phyloP scores from a whole-genome alignment of 2,797 vertebrate genomes.

The Loris lydekkerianus region DNA sequence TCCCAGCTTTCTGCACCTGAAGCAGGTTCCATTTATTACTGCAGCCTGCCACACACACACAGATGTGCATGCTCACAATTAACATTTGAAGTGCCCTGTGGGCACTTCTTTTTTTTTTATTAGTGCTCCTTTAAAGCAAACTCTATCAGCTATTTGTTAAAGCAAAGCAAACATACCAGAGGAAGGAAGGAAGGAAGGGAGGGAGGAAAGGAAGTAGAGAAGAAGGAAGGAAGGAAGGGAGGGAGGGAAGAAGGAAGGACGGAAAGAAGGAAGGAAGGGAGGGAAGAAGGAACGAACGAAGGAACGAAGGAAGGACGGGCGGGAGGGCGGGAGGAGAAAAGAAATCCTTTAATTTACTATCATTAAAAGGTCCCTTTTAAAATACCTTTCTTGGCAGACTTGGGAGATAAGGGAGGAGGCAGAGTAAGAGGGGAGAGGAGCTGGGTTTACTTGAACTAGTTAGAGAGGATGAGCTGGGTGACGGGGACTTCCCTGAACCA shows the following conservation, averaged over 20 bases:
- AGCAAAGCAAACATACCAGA: conserved; percentile 88
- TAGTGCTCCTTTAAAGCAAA: conserved; percentile 84
- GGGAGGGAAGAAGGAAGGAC: neutral
- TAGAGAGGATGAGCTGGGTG: neutral
- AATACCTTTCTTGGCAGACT: conserved; percentile 67
- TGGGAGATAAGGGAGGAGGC: neutral
- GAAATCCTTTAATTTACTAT: conserved; percentile 86
- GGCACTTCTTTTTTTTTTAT: neutral
- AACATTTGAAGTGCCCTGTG: conserved; percentile 30
- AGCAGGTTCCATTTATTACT: conserved; percentile 92
- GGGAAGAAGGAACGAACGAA: neutral
- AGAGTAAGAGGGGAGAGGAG: too few species aligned
- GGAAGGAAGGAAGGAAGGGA: conserved; percentile 14
- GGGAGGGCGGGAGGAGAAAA: conserved; percentile 61
- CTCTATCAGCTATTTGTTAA: conserved; percentile 87
- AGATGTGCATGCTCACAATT: neutral
- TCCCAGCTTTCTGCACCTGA: conserved; percentile 93
- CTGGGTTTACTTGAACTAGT: neutral
- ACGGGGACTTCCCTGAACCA: neutral
- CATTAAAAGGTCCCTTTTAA: conserved; percentile 72
- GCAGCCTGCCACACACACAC: conserved; percentile 58
- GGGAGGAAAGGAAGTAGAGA: neutral
- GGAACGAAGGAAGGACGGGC: too few species aligned
- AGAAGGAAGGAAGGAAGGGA: too few species aligned
- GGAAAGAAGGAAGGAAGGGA: neutral